Conservation (phyloP, 2,888 invertebrate genomes). For the Cheilosia pagana region DNA sequence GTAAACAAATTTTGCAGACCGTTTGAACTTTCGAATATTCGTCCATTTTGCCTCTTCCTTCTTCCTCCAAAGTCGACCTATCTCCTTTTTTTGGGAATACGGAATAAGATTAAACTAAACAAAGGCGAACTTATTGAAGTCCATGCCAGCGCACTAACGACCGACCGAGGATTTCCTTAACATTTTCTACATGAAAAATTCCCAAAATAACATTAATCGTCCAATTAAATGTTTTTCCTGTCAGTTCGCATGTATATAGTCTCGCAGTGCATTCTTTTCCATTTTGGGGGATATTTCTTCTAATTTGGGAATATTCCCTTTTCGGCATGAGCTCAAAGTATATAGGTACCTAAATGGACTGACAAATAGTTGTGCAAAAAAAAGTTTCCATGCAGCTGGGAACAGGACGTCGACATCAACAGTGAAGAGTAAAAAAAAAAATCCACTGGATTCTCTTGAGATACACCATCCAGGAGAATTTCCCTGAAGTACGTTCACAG, state of each 20-base stretch:
- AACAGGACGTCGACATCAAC: conserved; percentile 2
- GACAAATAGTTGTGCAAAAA: conserved; percentile 19
- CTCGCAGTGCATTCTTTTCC: background rate
- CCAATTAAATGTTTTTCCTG: conserved; percentile 44
- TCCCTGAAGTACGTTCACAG: conserved; percentile 64
- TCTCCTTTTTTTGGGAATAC: background rate
- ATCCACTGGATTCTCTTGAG: conserved; percentile 51
- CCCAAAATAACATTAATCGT: conserved; percentile 52
- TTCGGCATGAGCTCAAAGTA: conserved; percentile 25
- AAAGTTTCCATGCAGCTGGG: background rate
- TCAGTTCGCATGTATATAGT: background rate
- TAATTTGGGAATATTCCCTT: conserved; percentile 42
- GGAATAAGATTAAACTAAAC: background rate
- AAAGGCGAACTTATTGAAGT: conserved; percentile 32
- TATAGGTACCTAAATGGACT: background rate
- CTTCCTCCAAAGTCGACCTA: background rate
- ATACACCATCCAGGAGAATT: conserved; percentile 42
- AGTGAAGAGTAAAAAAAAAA: background rate
- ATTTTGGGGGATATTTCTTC: conserved; percentile 37
- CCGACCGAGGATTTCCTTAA: conserved; percentile 31
- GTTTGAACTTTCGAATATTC: conserved; percentile 17
- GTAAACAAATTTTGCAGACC: conserved; percentile 6
- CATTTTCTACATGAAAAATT: conserved; percentile 33
- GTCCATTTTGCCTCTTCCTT: background rate
- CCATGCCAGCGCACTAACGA: conserved; percentile 39